phyloP scores from a whole-genome alignment of 2,888 invertebrate genomes.

The Cryptocephalus primarius region DNA sequence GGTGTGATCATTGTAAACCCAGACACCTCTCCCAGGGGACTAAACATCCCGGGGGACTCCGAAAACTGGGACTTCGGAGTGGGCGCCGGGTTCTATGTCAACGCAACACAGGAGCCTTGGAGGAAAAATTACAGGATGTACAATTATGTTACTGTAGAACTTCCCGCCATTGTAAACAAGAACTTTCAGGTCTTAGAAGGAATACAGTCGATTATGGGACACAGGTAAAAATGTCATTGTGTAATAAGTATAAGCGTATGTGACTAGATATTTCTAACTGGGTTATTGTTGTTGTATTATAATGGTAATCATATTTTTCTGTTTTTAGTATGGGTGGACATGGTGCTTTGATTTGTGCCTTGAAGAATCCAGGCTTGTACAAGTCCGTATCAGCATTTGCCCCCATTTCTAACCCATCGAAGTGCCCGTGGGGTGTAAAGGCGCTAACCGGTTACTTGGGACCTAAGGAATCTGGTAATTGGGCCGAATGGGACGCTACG shows the following conservation, averaged over 20 bases:
- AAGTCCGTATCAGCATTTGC: conserved; percentile 88
- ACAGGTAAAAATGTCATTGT: conserved; percentile 53
- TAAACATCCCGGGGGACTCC: conserved; percentile 83
- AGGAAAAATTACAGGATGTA: conserved; percentile 89
- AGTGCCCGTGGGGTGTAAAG: conserved; percentile 81
- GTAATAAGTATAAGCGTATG: too few species aligned
- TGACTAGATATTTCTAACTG: too few species aligned
- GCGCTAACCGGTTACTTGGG: conserved; percentile 76
- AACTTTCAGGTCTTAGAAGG: conserved; percentile 59
- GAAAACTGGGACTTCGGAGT: conserved; percentile 91
- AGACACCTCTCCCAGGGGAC: conserved; percentile 90
- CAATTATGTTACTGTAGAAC: conserved; percentile 82
- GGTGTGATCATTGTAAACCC: conserved; percentile 84
- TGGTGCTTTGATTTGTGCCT: conserved; percentile 81
- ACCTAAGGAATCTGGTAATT: conserved; percentile 47
- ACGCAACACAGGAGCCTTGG: conserved; percentile 90
- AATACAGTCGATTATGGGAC: conserved; percentile 69
- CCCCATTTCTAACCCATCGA: conserved; percentile 82
- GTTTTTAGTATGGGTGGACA: conserved; percentile 92
- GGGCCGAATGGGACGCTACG: conserved; percentile 85
- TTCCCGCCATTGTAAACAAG: conserved; percentile 60
- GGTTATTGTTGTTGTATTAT: too few species aligned
- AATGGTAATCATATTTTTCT: neutral
- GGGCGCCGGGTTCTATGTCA: conserved; percentile 91
- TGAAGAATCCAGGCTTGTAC: conserved; percentile 85